phyloP scores from a whole-genome alignment of 2,113 vertebrate species.

The Pluvialis apricaria region DNA sequence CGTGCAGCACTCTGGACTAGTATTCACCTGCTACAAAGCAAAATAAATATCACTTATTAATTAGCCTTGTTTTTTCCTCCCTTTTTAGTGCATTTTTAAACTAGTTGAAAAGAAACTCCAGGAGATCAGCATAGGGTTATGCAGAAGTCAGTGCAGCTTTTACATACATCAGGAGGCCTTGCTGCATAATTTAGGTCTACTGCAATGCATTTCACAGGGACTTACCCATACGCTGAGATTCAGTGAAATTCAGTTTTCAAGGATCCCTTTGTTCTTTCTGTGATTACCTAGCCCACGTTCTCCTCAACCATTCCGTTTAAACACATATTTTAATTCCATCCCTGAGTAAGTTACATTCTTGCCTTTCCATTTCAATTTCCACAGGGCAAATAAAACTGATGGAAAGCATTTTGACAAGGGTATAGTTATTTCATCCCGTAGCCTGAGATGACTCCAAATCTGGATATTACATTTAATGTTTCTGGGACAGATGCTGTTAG shows the following conservation, averaged over 20 bases:
- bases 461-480: slow-evolving; percentile 47
- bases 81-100: neutral
- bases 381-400: slow-evolving; percentile 35
- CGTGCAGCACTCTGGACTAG: neutral
- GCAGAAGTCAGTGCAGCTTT: neutral
- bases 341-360: neutral
- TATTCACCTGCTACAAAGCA: neutral
- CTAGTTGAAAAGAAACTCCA: neutral
- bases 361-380: slow-evolving; percentile 45
- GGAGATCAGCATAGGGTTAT: neutral
- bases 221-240: neutral
- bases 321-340: slow-evolving; percentile 1
- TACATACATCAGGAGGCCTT: neutral
- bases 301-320: slow-evolving; percentile 14
- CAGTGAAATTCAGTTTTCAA: neutral
- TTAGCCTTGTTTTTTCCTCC: neutral
- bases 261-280: neutral
- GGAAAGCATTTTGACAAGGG: slow-evolving; percentile 25
- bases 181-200: neutral
- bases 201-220: neutral
- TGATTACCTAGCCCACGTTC: neutral
- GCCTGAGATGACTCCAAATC: slow-evolving; percentile 48
- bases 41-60: neutral
- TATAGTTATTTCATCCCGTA: slow-evolving; percentile 18
- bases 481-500: slow-evolving; percentile 33